These are phyloP conservation scores for Andricus grossulariae DNA, from an alignment of 1,140 invertebrate species.

Conservation along the genomic window DNA sequence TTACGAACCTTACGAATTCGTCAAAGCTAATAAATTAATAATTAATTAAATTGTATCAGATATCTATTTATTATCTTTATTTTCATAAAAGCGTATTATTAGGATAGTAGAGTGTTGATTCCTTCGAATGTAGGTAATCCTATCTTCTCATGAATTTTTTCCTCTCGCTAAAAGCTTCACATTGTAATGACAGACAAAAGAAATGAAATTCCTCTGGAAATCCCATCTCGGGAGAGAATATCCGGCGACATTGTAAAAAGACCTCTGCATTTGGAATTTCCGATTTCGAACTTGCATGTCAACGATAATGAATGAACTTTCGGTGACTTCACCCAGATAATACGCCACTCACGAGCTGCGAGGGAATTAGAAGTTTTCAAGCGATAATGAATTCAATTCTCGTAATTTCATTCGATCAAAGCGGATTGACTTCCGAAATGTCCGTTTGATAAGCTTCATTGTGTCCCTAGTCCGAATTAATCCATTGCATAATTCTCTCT, in stretches of 20 bases:
- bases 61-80: no score
- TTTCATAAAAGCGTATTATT: no score
- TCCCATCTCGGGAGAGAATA: neutral
- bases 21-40: no score
- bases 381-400: constrained; percentile 31
- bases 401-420: constrained; percentile 26
- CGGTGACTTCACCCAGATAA: neutral
- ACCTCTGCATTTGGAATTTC: neutral
- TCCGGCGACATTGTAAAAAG: neutral
- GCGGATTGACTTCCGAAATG: constrained; percentile 24
- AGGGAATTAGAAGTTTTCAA: constrained; percentile 18
- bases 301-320: constrained; percentile 24
- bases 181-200: neutral
- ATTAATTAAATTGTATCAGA: no score
- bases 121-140: no score
- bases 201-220: neutral
- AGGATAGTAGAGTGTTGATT: no score
- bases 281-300: constrained; percentile 19
- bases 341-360: constrained; percentile 10
- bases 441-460: constrained; percentile 19
- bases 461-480: constrained; percentile 4
- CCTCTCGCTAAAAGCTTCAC: neutral
- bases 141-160: neutral
- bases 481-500: constrained; percentile 7
- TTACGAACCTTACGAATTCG: no score